These are phyloP conservation scores for Pentalonia nigronervosa DNA, from an alignment of 1,140 invertebrate genomes.

Conservation along the genomic window DNA sequence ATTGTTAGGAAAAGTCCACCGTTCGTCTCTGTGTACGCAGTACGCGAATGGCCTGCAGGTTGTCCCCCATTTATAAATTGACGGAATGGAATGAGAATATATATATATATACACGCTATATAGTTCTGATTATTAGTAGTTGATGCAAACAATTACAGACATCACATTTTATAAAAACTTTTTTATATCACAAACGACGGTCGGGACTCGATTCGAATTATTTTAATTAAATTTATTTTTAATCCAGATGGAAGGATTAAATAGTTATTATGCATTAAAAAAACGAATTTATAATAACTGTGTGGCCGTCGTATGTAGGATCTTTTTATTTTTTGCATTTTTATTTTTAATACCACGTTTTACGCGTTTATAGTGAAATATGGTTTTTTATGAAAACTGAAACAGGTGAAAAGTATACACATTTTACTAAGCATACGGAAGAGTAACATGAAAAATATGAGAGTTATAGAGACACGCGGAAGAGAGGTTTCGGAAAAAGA, in stretches of 20 bases:
- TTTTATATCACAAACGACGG: background rate
- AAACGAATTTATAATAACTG: slow-evolving; percentile 32
- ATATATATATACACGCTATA: too few species aligned
- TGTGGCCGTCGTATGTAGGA: background rate
- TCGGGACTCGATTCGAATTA: background rate
- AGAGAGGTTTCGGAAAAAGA: background rate
- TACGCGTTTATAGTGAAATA: background rate
- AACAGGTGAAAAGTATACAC: background rate
- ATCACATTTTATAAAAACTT: background rate
- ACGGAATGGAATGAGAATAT: background rate
- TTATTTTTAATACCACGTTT: slow-evolving; percentile 8
- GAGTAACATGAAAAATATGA: background rate
- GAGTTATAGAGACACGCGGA: background rate
- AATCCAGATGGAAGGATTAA: slow-evolving; percentile 29
- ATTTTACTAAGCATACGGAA: background rate
- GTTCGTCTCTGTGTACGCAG: background rate
- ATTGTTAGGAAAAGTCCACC: background rate
- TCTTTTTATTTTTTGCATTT: background rate
- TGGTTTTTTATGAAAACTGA: slow-evolving; percentile 1
- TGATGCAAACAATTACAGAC: background rate
- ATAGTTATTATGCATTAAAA: background rate
- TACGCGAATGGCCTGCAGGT: background rate
- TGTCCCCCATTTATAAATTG: background rate
- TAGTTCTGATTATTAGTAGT: background rate
- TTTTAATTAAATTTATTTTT: slow-evolving; percentile 35